These are phyloP conservation scores for Podarcis cretensis DNA, from an alignment of 2,113 vertebrate genomes.

Conservation along the genomic window DNA sequence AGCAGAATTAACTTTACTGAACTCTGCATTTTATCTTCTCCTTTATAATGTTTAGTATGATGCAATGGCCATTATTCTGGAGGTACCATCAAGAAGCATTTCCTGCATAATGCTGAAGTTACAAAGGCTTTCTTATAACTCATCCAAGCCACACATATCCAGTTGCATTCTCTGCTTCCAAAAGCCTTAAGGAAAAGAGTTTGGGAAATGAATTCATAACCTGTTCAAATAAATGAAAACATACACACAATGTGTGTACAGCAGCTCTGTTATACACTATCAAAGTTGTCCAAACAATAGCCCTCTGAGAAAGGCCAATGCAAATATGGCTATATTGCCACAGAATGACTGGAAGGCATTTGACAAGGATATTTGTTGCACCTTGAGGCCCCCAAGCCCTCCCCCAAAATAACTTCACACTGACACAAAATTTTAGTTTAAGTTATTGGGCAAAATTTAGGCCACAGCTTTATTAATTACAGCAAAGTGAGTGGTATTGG, in stretches of 20 bases:
- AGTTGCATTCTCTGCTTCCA: neutral
- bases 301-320: neutral
- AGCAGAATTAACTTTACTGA: neutral
- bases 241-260: neutral
- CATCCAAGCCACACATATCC: neutral
- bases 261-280: neutral
- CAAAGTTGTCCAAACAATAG: neutral
- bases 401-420: too few species aligned
- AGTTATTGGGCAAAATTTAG: too few species aligned
- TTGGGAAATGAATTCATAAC: neutral
- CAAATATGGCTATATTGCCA: neutral
- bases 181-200: neutral
- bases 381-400: too few species aligned
- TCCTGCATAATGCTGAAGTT: neutral
- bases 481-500: too few species aligned
- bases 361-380: too few species aligned
- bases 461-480: too few species aligned
- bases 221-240: neutral
- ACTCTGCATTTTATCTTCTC: neutral
- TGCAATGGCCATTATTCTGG: neutral
- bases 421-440: too few species aligned
- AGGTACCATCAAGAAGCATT: neutral
- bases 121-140: neutral
- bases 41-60: neutral
- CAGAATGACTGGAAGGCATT: neutral